Percentiles rank a stretch among this genome's conserved stretches.
These are phyloP conservation scores for Diabrotica undecimpunctata DNA, from an alignment of 1,140 invertebrate species.

Conservation along the genomic window DNA sequence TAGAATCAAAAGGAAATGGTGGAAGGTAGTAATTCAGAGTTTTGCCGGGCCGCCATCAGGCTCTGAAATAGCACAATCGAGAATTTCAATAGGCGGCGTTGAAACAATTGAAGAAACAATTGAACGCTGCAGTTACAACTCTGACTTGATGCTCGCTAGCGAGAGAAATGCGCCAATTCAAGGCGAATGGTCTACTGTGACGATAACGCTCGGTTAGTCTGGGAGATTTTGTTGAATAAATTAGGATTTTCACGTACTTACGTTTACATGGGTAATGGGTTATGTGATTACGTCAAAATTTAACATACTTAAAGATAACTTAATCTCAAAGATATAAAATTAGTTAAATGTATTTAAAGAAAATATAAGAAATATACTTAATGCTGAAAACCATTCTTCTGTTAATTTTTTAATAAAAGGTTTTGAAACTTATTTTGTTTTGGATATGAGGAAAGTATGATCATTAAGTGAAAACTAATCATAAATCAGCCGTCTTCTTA, in stretches of 20 bases:
- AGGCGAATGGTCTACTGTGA: slow-evolving; percentile 1
- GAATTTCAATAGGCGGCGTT: slow-evolving; percentile 28
- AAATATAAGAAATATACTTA: too few relatives aligned
- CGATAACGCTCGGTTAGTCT: neutral
- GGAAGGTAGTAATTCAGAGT: slow-evolving; percentile 30
- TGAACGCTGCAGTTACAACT: slow-evolving; percentile 27
- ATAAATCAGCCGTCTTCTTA: too few relatives aligned
- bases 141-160: slow-evolving; percentile 8
- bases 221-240: neutral
- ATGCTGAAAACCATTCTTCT: too few relatives aligned
- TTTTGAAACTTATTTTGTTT: too few relatives aligned
- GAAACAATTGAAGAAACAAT: slow-evolving; percentile 29
- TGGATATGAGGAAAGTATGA: too few relatives aligned
- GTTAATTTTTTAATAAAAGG: too few relatives aligned
- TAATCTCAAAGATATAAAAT: too few relatives aligned
- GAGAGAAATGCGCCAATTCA: slow-evolving; percentile 9
- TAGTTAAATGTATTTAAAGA: too few relatives aligned
- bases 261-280: too few relatives aligned
- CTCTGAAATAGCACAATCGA: slow-evolving; percentile 28
- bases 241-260: neutral
- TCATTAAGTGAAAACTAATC: too few relatives aligned
- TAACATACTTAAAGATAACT: too few relatives aligned
- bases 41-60: slow-evolving; percentile 23
- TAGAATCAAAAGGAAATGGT: slow-evolving; percentile 21
- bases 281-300: too few relatives aligned